phyloP scores from a whole-genome alignment of 2,888 invertebrate species.

The Pelosia muscerda region DNA sequence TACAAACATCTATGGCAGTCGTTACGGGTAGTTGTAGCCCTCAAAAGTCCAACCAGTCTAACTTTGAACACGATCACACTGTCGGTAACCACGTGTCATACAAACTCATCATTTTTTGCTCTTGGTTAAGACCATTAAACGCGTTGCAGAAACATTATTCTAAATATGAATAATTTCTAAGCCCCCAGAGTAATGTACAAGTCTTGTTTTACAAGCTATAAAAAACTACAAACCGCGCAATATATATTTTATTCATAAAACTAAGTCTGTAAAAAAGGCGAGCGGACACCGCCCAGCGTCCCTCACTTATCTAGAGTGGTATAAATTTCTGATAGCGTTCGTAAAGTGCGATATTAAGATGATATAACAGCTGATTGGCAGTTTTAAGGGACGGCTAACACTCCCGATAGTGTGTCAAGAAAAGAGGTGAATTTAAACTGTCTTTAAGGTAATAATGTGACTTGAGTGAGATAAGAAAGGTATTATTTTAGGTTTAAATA shows the following conservation, averaged over 20 bases:
- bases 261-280: slow-evolving; percentile 18
- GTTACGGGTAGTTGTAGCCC: too few relatives aligned
- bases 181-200: not conserved
- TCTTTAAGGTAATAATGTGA: not conserved
- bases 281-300: slow-evolving; percentile 11
- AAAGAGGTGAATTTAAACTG: not conserved
- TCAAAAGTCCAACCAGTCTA: too few relatives aligned
- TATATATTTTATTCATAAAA: slow-evolving; percentile 20
- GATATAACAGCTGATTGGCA: slow-evolving; percentile 25
- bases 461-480: not conserved
- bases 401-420: not conserved
- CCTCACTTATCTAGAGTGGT: slow-evolving; percentile 27
- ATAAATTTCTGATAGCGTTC: slow-evolving; percentile 31
- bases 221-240: slow-evolving; percentile 4
- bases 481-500: too few relatives aligned
- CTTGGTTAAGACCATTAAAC: not conserved
- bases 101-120: not conserved
- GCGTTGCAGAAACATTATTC: slow-evolving; percentile 1
- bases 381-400: slow-evolving; percentile 6
- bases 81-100: too few relatives aligned
- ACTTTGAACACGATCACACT: too few relatives aligned
- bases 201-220: slow-evolving; percentile 12
- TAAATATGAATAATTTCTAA: slow-evolving; percentile 10
- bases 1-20: too few relatives aligned
- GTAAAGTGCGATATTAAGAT: slow-evolving; percentile 27